Evolutionary conservation across 2,888 invertebrate species (phyloP).

Genomic region (Melipona bicolor): DNA sequence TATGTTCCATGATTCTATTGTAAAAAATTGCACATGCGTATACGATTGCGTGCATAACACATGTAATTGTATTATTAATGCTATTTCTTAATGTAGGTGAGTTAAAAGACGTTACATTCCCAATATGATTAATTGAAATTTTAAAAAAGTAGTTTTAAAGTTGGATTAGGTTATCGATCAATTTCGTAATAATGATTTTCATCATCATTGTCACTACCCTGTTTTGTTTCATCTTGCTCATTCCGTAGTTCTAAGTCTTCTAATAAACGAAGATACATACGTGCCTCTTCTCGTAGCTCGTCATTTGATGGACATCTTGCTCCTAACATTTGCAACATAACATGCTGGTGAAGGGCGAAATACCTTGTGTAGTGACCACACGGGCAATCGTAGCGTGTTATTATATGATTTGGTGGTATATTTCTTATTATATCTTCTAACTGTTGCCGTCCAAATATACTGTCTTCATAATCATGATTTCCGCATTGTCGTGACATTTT

Average conservation of each 20-base stretch:
- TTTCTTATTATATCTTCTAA: no score
- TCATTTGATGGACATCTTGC: no score
- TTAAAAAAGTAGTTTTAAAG: neutral
- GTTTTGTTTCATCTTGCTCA: fast-evolving
- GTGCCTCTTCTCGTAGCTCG: fast-evolving
- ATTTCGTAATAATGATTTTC: neutral
- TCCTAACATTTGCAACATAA: fast-evolving
- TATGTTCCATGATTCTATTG: no score
- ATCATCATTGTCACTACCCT: neutral
- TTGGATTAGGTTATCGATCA: constrained; percentile 15
- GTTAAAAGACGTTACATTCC: neutral
- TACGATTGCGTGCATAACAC: neutral
- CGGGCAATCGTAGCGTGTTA: fast-evolving
- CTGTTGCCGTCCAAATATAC: no score
- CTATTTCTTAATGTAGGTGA: neutral
- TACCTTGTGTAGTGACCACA: fast-evolving
- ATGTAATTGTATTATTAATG: no score
- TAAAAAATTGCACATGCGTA: no score
- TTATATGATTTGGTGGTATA: fast-evolving
- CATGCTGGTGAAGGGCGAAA: fast-evolving
- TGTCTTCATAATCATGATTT: no score
- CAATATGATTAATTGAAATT: no score
- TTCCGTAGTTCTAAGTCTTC: fast-evolving
- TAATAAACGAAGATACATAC: fast-evolving
- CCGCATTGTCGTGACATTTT: no score